These are phyloP conservation scores for Phalacrocorax brasilianus DNA, from an alignment of 2,113 vertebrate genomes.

Conservation along the genomic window DNA sequence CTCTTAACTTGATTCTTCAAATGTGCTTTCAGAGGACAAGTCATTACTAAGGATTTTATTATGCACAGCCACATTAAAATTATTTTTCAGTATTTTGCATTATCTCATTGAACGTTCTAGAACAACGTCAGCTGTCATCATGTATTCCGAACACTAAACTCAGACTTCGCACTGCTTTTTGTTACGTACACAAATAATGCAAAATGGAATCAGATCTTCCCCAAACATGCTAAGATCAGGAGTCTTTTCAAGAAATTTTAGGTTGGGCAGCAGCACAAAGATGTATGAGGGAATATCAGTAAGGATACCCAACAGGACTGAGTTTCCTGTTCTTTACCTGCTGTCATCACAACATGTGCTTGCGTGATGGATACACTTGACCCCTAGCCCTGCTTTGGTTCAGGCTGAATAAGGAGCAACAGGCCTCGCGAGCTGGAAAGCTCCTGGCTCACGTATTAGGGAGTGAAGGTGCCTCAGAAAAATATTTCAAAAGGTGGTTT, in stretches of 20 bases:
- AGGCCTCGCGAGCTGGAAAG: not conserved
- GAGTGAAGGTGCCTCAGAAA: not conserved
- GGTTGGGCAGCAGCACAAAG: not conserved
- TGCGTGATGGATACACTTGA: not conserved
- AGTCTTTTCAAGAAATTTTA: not conserved
- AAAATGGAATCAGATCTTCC: not conserved
- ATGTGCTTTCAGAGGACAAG: not conserved
- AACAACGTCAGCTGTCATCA: not conserved
- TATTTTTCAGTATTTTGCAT: not conserved
- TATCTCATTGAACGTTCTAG: not conserved
- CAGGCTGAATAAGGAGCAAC: no score
- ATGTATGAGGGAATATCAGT: rapidly evolving
- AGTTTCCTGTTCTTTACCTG: not conserved
- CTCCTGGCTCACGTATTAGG: not conserved
- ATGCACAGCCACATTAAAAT: not conserved
- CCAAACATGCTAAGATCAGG: not conserved
- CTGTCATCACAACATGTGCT: not conserved
- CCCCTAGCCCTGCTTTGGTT: not conserved
- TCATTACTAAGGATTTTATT: not conserved
- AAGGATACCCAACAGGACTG: not conserved
- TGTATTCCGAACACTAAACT: not conserved
- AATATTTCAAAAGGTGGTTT: not conserved
- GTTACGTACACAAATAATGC: not conserved
- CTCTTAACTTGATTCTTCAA: not conserved
- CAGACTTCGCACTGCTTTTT: not conserved